Percentiles rank a stretch among this genome's conserved stretches.
Conservation (phyloP, 2,888 invertebrate species). For the Branchellion lobata region DNA sequence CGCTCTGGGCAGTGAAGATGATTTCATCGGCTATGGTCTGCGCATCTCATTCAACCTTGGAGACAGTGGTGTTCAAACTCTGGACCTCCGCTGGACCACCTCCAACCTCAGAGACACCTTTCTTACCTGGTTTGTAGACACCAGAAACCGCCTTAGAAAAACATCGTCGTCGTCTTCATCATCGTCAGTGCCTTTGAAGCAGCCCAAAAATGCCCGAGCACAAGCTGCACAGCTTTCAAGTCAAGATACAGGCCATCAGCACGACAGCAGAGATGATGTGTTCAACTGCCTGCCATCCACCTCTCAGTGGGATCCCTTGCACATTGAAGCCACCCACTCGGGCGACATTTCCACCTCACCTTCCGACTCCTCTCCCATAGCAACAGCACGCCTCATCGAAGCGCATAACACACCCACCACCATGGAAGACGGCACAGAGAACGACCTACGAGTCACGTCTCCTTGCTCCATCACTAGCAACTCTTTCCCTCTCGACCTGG, state of each 20-base stretch:
- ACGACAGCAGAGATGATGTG: background rate
- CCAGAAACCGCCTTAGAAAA: background rate
- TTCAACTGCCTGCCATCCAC: too few relatives aligned
- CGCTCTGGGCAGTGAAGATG: constrained; percentile 17
- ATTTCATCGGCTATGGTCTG: constrained; percentile 52
- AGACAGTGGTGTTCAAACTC: constrained; percentile 41
- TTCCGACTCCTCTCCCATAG: too few relatives aligned
- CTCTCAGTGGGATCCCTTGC: too few relatives aligned
- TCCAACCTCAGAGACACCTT: constrained; percentile 50
- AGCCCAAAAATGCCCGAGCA: background rate
- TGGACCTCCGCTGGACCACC: constrained; percentile 51
- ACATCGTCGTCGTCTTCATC: background rate
- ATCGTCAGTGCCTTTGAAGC: background rate
- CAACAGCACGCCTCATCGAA: background rate
- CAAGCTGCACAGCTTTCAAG: background rate
- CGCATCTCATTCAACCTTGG: constrained; percentile 50
- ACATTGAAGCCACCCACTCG: too few relatives aligned
- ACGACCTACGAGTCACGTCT: background rate
- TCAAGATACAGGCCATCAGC: background rate
- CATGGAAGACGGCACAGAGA: background rate
- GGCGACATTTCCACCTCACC: too few relatives aligned
- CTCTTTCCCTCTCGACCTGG: background rate
- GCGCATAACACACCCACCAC: background rate
- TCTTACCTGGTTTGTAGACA: constrained; percentile 39
- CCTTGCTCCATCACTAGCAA: background rate